phyloP scores from a whole-genome alignment of 2,888 invertebrate genomes.

The Drosophila anomalipes region DNA sequence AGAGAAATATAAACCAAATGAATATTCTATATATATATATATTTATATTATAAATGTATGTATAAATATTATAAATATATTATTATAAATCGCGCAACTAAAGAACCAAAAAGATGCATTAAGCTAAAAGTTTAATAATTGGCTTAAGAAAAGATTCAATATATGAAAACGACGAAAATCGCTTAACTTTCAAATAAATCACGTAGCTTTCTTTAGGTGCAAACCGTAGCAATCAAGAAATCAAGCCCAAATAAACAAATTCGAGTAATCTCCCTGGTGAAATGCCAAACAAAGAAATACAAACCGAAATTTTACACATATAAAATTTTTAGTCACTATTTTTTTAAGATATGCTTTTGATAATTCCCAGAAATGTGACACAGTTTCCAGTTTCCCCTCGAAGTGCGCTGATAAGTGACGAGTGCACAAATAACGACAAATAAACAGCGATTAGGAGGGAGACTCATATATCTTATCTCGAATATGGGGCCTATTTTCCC shows the following conservation, averaged over 20 bases:
- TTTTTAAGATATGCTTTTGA: constrained; percentile 23
- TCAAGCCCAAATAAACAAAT: background rate
- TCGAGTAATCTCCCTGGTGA: constrained; percentile 2
- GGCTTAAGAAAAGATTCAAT: no score
- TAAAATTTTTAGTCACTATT: constrained; percentile 1
- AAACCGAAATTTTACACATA: constrained; percentile 2
- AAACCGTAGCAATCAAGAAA: background rate
- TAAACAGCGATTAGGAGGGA: constrained; percentile 27
- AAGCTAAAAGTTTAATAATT: no score
- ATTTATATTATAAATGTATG: background rate
- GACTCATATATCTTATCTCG: constrained; percentile 65
- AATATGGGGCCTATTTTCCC: constrained; percentile 25
- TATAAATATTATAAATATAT: background rate
- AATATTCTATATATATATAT: constrained; percentile 1
- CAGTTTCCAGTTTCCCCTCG: constrained; percentile 41
- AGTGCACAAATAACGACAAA: constrained; percentile 21
- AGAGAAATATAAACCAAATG: background rate
- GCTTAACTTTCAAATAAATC: constrained; percentile 33
- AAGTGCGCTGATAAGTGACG: constrained; percentile 61
- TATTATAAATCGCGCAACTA: background rate
- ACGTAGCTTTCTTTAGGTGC: constrained; percentile 28
- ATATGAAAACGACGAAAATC: background rate
- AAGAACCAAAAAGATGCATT: background rate
- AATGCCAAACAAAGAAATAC: constrained; percentile 22
- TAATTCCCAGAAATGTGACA: constrained; percentile 55